Evolutionary conservation across 2,888 invertebrate species (phyloP), one percentile per base, ranked within the genome.

Genomic region (Trissolcus japonicus): DNA sequence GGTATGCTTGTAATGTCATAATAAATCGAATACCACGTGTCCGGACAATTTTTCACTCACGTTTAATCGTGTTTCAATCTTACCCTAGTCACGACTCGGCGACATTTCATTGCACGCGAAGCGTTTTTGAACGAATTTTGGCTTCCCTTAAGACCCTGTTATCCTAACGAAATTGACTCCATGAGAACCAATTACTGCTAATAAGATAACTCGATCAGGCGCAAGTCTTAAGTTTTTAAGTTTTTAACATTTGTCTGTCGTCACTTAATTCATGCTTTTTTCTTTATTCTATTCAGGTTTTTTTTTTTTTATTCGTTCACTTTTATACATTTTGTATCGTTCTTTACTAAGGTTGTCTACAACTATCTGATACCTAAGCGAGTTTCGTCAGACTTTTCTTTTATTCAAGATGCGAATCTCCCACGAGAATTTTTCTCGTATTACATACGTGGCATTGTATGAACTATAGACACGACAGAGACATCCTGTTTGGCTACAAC

Each of bases 331-430:
- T 51, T 67, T 62, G 56, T 76, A 67, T 67, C 63, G 53, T 69
- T 19, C 53, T 56, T 62, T 57, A 76, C 72, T 67, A 67, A 72
- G 57, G 59, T 50, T 69, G 60, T 75, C 63, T 51, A n/a, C 61
- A 62, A 67, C 71, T 62, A 59, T 61, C 60, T 56, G 66, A 66
- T 60, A 76, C 66, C 69, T 65, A 69, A 69, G 75, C 60, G 48
- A 67, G 53, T 62, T 72, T 67, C 62, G 71, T 66, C 65, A 66
- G 71, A 66, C 71, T 61, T 71, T 63, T 71, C 66, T 54, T 51
- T 17, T 35, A 71, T 60, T 76, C 57, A 66, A 72, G 62, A 72
- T 61, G 62, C 57, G 43, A 67, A 56, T 76, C 57, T 76, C 53
- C 62, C 48, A 51, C 55, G 57, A 57, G 51, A 51, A 16, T 0